Conservation (phyloP, 30 jellyfish, hydroid and myxozoan species). For the Aurelia aurita region DNA sequence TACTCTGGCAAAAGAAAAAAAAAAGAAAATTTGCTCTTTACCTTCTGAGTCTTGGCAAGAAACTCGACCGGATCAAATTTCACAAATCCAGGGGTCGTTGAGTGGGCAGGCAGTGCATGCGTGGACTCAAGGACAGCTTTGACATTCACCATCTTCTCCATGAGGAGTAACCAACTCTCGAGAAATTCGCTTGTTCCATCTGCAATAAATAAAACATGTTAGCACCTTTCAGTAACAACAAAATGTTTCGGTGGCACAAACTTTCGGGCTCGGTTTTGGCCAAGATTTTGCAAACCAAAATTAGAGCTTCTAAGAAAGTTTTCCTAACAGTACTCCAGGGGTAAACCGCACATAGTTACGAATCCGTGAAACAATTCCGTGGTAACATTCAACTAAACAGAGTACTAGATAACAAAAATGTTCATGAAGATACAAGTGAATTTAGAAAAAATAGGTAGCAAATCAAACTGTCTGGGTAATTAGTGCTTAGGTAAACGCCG, state of each 20-base stretch:
- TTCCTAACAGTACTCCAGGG: too few species aligned
- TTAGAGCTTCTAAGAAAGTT: too few species aligned
- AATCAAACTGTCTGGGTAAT: too few species aligned
- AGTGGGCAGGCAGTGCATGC: constrained; percentile 84
- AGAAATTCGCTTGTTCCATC: constrained; percentile 89
- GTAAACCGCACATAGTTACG: too few species aligned
- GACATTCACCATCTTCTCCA: constrained; percentile 86
- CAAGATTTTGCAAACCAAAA: too few species aligned
- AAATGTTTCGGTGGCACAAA: too few species aligned
- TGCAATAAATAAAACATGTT: not conserved
- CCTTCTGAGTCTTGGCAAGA: constrained; percentile 83
- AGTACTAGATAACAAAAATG: too few species aligned
- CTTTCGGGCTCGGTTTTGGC: too few species aligned
- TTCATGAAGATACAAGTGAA: too few species aligned
- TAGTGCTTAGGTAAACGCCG: not conserved
- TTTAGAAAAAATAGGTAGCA: too few species aligned
- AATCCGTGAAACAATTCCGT: too few species aligned
- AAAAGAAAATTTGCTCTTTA: not conserved
- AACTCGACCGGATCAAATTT: constrained; percentile 79
- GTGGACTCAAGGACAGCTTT: constrained; percentile 84
- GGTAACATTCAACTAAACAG: too few species aligned
- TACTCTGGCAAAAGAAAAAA: not conserved
- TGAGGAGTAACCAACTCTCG: constrained; percentile 87
- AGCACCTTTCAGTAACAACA: not conserved
- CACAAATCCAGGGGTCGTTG: constrained; percentile 81